Evolutionary conservation across 2,888 invertebrate genomes (phyloP).

Genomic region (Papilio protenor): DNA sequence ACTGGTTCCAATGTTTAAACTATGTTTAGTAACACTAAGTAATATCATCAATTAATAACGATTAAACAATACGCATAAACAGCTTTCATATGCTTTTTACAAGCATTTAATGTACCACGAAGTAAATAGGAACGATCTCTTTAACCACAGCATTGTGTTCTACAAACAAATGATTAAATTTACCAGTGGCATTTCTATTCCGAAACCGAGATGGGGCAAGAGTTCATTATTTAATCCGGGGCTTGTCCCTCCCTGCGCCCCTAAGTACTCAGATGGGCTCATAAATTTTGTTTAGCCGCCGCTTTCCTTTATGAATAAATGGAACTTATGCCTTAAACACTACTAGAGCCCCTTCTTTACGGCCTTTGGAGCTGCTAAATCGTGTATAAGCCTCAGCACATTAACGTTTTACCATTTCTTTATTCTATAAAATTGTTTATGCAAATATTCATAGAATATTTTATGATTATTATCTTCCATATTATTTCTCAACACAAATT

Average conservation of each 20-base stretch:
- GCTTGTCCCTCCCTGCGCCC: constrained; percentile 43
- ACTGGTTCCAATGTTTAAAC: too few relatives aligned
- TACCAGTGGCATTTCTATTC: constrained; percentile 33
- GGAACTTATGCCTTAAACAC: constrained; percentile 42
- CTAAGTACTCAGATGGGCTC: constrained; percentile 52
- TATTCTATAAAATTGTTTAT: constrained; percentile 20
- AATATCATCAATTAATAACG: too few relatives aligned
- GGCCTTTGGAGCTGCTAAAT: constrained; percentile 18
- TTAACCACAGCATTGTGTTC: neutral
- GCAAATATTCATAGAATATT: constrained; percentile 10
- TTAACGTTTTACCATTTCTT: constrained; percentile 15
- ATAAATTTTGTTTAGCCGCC: constrained; percentile 56
- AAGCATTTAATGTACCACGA: too few relatives aligned
- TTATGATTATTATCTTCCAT: neutral
- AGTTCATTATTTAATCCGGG: constrained; percentile 49
- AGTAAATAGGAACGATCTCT: neutral
- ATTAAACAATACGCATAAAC: too few relatives aligned
- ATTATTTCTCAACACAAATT: neutral
- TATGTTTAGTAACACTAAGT: too few relatives aligned
- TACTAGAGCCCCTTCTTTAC: constrained; percentile 21
- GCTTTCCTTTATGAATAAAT: constrained; percentile 46
- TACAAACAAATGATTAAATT: constrained; percentile 34
- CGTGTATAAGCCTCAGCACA: constrained; percentile 29
- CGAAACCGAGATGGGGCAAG: constrained; percentile 32
- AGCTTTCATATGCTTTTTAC: too few relatives aligned